Base-by-base conservation (phyloP, 1,140 invertebrate genomes). In the Ceratina japonica region DNA sequence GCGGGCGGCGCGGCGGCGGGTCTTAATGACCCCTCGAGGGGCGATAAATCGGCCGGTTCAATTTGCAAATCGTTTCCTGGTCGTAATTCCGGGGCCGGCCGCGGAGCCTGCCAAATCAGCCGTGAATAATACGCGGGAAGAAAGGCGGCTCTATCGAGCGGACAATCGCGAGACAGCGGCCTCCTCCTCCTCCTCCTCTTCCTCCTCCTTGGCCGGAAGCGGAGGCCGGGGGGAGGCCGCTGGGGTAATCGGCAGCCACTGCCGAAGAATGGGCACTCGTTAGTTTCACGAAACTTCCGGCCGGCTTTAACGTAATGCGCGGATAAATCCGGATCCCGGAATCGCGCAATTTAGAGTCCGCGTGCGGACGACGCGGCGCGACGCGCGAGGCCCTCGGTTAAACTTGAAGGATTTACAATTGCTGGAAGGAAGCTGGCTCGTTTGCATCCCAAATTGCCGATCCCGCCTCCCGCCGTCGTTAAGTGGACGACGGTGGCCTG, bases 21-120 rank as follows among this genome's bases (percentile, higher is more conserved):
- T 13, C 8, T 13, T 71, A 77, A 77, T 71, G 59, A 71, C 54
- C 27, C 31, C 27, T 12, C 31, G 5, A 63, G 15, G 49, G 20
- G 71, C 81, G 72, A 83, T 84, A 76, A 83, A 84, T 84, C 77
- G 71, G 66, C 80, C 75, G 75, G 72, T 64, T 76, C 68, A 64
- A 80, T 79, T 80, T 80, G 83, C 81, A 84, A 84, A 84, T 84
- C 76, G 81, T 37, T 78, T 78, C 69, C 51, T 72, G 44, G 10
- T 37, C 61, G 76, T 62, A 79, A 75, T 83, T 84, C 78, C 56
- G 37, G 20, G 54, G 51, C 51, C 76, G 71, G 72, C 79, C 79
- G 83, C 75, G 31, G 22, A 18, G 27, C 68, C n/a, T 12, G 58
- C 20, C 77, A 84, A 84, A 84, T 84, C 81, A 84, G 31, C 56